Base-by-base conservation (phyloP, 2,888 invertebrate genomes). In the Lepidocyrtinus sp. region DNA sequence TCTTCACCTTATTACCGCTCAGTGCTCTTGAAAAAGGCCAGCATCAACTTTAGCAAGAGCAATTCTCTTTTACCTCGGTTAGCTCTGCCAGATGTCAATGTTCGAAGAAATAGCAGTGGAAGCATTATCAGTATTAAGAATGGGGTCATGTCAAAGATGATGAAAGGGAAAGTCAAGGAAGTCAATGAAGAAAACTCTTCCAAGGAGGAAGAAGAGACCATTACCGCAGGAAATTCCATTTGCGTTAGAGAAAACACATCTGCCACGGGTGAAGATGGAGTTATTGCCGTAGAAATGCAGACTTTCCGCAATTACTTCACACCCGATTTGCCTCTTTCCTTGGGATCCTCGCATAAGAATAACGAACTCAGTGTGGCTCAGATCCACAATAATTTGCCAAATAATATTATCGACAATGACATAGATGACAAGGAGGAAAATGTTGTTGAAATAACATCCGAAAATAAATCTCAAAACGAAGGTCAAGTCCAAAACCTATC, bases 291-390 rank as follows among this genome's bases (percentile, higher is more conserved):
- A 1, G 80, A 80, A 64, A 75, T 80, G 80, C 75, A 80, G 67
- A 75, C 80, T 9, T 80, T 80, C 45, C 59, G 59, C 25, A 80
- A 80, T 62, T 80, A 75, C 63, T 80, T 75, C n/a, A 75, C 75
- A 61, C 75, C 80, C n/a, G 80, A 80, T 71, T 69, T 75, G n/a
- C 55, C 55, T 55, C 55, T 7, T 55, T n/a, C 7, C 2, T 17
- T 55, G 55, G n/a, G n/a, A n/a, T n/a, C n/a, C n/a, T n/a, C n/a
- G n/a, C n/a, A n/a, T n/a, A n/a, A n/a, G n/a, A n/a, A n/a, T n/a
- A n/a, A n/a, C n/a, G n/a, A n/a, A n/a, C n/a, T n/a, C n/a, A n/a
- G n/a, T n/a, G n/a, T n/a, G n/a, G n/a, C n/a, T n/a, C n/a, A n/a
- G n/a, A n/a, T n/a, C n/a, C n/a, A n/a, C n/a, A n/a, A n/a, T n/a